Evolutionary conservation across 2,797 vertebrate genomes (phyloP).

Genomic region (Mus spretus): DNA sequence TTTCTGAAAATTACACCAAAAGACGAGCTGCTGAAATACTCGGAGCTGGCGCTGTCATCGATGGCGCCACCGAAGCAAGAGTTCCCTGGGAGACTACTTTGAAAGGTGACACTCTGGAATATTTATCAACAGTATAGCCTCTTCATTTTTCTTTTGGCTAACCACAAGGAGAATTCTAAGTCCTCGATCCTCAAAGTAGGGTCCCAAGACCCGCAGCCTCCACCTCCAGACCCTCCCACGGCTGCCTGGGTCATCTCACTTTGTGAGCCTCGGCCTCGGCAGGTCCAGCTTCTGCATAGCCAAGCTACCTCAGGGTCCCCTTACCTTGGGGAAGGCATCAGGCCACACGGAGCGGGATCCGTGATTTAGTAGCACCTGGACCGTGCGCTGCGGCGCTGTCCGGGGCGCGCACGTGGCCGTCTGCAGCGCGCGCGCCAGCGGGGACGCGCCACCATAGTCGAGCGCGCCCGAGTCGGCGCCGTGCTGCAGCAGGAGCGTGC

Average conservation of each 20-base stretch:
- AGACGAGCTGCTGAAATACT: background rate
- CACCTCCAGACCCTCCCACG: background rate
- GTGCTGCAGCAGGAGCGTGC: conserved; percentile 83
- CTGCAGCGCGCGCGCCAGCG: conserved; percentile 86
- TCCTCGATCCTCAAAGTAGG: background rate
- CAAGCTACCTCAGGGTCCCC: background rate
- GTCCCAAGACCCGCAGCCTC: background rate
- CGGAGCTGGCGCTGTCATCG: background rate
- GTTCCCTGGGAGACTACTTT: background rate
- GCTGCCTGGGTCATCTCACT: background rate
- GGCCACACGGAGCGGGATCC: conserved; percentile 90
- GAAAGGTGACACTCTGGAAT: background rate
- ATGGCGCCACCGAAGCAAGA: background rate
- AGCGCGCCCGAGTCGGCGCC: conserved; percentile 88
- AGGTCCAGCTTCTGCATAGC: accelerated
- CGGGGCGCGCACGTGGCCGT: conserved; percentile 67
- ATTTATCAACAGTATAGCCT: background rate
- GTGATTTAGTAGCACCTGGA: conserved; percentile 89
- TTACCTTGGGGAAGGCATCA: conserved; percentile 89
- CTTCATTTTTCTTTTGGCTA: background rate
- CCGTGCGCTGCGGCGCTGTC: conserved; percentile 74
- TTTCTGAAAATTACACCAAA: conserved; percentile 8
- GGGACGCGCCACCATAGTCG: conserved; percentile 89
- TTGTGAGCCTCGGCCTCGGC: background rate
- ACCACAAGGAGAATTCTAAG: background rate